Base-by-base conservation (phyloP, 2,888 invertebrate genomes). In the Muschampia plurimacula region DNA sequence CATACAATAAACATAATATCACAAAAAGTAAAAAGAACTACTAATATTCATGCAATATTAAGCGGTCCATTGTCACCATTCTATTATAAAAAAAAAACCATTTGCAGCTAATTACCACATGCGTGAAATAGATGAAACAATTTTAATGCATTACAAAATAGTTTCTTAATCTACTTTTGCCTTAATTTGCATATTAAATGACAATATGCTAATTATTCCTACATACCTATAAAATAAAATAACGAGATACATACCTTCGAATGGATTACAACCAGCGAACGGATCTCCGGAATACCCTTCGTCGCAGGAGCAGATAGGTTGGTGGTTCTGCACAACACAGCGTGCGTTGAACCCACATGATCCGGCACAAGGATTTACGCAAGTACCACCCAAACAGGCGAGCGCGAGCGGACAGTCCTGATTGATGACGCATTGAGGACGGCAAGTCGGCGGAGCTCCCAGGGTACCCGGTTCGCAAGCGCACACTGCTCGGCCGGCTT, bases 221-320 rank as follows among this genome's bases (percentile, higher is more conserved):
- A 13, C 36, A 39, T 52, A 73, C 70, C 70, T 64, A 69, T 63
- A 74, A 67, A 68, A 65, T 59, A 49, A n/a, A 22, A 2, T 32
- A 52, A 8, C 49, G 68, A 74, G 67, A 44, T 73, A 83, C 95
- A 91, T 94, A 96, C 96, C 92, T 93, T 95, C 92, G 49, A 91
- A 87, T 65, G 92, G 95, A 82, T 95, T 96, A 82, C 97, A 97
- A 71, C 97, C 97, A 59, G 96, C 95, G 84, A 97, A 97, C 36
- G 97, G 97, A 95, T 97, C 97, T 39, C 97, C 97, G 81, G 96
- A 96, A 82, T 95, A 97, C n/a, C 96, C 97, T 62, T 95, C 94
- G 70, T 96, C 93, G 82, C 97, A 98, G 62, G 95, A 95, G 82
- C 97, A 97, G 77, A 96, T 95, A 0, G 97, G 97, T 78, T 96